phyloP scores from a whole-genome alignment of 2,888 invertebrate genomes.

The Megamerina dolium region DNA sequence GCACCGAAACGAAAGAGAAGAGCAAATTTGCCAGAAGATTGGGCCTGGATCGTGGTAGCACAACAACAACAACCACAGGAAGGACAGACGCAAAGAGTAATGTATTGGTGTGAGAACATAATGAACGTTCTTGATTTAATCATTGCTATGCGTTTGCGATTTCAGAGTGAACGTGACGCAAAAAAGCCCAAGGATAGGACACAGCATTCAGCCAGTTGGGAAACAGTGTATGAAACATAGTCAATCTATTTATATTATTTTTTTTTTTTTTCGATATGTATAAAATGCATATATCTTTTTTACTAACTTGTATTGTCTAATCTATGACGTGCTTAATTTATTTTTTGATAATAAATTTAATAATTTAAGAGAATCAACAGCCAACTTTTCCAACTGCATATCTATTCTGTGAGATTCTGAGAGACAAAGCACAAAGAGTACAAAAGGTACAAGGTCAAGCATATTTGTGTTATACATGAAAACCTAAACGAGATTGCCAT shows the following conservation, averaged over 20 bases:
- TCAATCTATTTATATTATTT: no score
- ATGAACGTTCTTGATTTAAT: constrained; percentile 2
- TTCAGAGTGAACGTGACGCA: constrained; percentile 16
- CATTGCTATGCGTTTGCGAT: constrained; percentile 6
- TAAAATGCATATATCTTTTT: no score
- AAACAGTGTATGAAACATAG: constrained; percentile 21
- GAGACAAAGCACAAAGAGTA: no score
- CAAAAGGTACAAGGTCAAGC: no score
- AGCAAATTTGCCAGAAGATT: background rate
- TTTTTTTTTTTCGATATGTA: no score
- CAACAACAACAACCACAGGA: constrained; percentile 4
- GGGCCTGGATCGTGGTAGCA: constrained; percentile 1
- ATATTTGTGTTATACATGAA: no score
- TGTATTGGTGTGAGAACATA: constrained; percentile 17
- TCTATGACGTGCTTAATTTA: no score
- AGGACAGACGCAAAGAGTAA: constrained; percentile 21
- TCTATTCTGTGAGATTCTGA: no score
- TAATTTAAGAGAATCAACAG: no score
- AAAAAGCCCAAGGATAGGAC: constrained; percentile 4
- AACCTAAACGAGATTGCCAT: background rate
- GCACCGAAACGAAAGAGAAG: background rate
- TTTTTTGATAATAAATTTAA: no score
- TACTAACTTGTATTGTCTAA: no score
- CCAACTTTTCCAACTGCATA: no score
- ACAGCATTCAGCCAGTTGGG: constrained; percentile 26